Percentiles rank a stretch among this genome's conserved stretches.
phyloP scores from a whole-genome alignment of 64 coral and sea anemone species.

The Astreopora myriophthalma region DNA sequence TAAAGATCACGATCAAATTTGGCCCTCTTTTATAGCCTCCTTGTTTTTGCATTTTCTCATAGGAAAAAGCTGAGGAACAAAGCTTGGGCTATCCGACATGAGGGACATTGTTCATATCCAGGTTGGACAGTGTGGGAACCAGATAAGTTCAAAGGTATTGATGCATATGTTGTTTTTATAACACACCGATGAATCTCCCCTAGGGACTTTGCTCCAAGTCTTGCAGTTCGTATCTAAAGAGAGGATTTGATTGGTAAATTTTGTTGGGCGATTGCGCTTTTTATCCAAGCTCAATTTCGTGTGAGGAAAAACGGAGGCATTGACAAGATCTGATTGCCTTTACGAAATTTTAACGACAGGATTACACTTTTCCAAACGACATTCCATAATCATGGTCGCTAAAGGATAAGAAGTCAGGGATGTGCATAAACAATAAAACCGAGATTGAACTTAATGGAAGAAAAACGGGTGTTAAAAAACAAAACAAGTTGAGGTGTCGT shows the following conservation, averaged over 20 bases:
- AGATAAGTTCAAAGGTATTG: constrained; percentile 85
- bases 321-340: too few species aligned
- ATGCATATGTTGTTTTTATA: background rate
- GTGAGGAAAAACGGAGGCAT: too few species aligned
- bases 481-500: too few species aligned
- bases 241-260: too few species aligned
- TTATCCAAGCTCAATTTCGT: background rate
- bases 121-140: constrained; percentile 93
- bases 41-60: background rate
- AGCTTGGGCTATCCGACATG: constrained; percentile 8
- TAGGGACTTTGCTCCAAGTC: background rate
- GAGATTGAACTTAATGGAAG: too few species aligned
- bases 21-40: background rate
- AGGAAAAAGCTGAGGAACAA: constrained; percentile 6
- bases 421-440: too few species aligned
- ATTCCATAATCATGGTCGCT: too few species aligned
- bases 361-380: too few species aligned
- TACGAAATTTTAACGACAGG: too few species aligned
- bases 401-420: too few species aligned
- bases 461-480: too few species aligned
- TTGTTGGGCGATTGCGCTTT: too few species aligned
- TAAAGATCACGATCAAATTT: background rate
- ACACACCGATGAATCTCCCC: background rate
- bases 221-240: background rate
- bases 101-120: constrained; percentile 94